Percentiles rank a stretch among this genome's conserved stretches.
These are phyloP conservation scores for Polylopha cassiicola DNA, from an alignment of 2,888 invertebrate species.

Conservation along the genomic window DNA sequence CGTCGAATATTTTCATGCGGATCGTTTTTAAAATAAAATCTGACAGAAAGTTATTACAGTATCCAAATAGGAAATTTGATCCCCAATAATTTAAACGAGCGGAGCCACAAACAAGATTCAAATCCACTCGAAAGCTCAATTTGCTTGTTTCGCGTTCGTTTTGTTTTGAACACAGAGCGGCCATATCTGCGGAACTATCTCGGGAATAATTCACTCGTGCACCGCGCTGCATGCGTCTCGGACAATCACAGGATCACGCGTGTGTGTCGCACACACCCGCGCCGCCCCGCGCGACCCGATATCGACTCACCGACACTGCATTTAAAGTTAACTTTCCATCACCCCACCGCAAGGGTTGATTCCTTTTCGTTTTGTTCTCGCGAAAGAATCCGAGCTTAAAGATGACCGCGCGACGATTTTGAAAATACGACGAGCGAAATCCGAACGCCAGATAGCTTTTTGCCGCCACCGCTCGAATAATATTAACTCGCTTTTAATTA, in stretches of 20 bases:
- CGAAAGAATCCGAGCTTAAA: slow-evolving; percentile 48
- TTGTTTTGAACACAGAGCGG: slow-evolving; percentile 56
- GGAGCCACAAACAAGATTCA: slow-evolving; percentile 37
- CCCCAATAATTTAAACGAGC: slow-evolving; percentile 22
- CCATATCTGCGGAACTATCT: slow-evolving; percentile 67
- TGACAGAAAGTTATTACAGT: slow-evolving; percentile 21
- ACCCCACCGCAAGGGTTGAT: slow-evolving; percentile 15
- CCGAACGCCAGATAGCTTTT: slow-evolving; percentile 62
- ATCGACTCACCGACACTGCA: slow-evolving; percentile 9
- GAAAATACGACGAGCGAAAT: slow-evolving; percentile 72
- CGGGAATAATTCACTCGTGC: slow-evolving; percentile 57
- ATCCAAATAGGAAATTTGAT: slow-evolving; percentile 19
- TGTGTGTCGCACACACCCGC: slow-evolving; percentile 8
- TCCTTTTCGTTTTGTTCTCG: slow-evolving; percentile 25
- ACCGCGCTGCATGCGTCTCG: slow-evolving; percentile 32
- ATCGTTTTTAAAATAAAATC: slow-evolving; percentile 15
- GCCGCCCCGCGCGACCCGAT: slow-evolving; percentile 4
- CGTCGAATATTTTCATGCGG: slow-evolving; percentile 8
- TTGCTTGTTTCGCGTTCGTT: slow-evolving; percentile 64
- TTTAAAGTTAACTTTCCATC: slow-evolving; percentile 17
- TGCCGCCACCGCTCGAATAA: slow-evolving; percentile 48
- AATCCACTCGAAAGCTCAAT: slow-evolving; percentile 56
- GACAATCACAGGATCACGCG: slow-evolving; percentile 27
- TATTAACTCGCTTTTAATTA: slow-evolving; percentile 62
- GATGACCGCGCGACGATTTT: slow-evolving; percentile 64